Base-by-base conservation (phyloP, 1,140 invertebrate species). In the Belonocnema kinseyi region DNA sequence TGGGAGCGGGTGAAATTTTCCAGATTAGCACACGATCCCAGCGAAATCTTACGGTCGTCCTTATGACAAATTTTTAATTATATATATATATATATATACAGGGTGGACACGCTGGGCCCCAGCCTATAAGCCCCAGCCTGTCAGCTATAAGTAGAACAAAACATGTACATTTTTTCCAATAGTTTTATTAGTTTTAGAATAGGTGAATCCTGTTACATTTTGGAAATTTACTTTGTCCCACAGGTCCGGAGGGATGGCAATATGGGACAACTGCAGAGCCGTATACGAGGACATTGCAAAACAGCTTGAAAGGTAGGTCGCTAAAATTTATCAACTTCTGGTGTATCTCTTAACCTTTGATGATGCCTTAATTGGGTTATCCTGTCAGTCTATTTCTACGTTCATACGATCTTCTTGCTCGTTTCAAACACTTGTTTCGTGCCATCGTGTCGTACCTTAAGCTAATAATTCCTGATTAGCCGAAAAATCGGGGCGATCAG, bases 211-310 rank as follows among this genome's bases (percentile, higher is more conserved):
- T 58, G 52, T 79, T 40, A n/a, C 33, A 52, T 53, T 71, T 75
- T 46, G 50, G 16, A 52, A 19, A 61, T 26, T 14, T 85, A 87
- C 85, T 93, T 90, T 92, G 90, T 80, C 91, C 89, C 92, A 74
- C 93, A 97, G 97, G 92, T 97, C 96, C 88, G 96, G 96, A 14
- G 61, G 86, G 96, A 87, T 83, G 88, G 97, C 26, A 16, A 66
- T 33, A 90, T 98, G 96, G 97, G 96, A 98, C 93, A 97, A 97
- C 92, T 97, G 97, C 93, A 94, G 96, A 90, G 96, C 96, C 81
- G 96, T 96, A 85, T 97, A 97, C 91, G 97, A 97, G 92, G 96
- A 97, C 92, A 97, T 97, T 90, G 96, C 97, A 72, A 97, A 97
- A 93, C 96, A 97, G 89, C 94, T 97, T 86, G 96, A 97, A 94